Evolutionary conservation across 2,888 invertebrate species (phyloP), one percentile per base, ranked within the genome.

Genomic region (Athripsodes cinereus): DNA sequence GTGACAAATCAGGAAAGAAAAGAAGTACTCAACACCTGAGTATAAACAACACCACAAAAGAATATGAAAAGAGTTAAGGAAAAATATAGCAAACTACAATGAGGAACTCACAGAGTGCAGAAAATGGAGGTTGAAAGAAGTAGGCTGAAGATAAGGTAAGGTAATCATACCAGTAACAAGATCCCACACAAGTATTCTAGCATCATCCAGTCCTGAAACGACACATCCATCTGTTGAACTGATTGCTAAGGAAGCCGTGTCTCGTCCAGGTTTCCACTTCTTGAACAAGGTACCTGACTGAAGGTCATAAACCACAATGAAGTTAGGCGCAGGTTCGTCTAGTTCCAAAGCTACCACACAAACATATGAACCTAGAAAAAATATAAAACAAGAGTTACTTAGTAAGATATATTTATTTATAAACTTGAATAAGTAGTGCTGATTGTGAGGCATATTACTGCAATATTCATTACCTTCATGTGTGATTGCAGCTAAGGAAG

Each of bases 281-380:
- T 92, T 92, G 76, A 93, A 93, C 65, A 93, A 72, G 0, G 92
- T 92, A 55, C 93, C 93, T 63, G 91, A 92, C 73, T 90, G 90
- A 50, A 94, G 80, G 76, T 94, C 93, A 72, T 93, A 93, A 51
- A 93, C 92, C 53, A 92, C 90, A 57, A 93, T 90, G 75, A 92
- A 93, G 78, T 92, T 92, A 0, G 92, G 90, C 60, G 86, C 84
- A 1, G 89, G 87, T 69, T 91, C 90, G 68, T 84, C 84, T 18
- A 78, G 68, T 51, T 79, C 79, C 0, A 78, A 70, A 1, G 77
- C 76, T 0, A 78, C 87, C 52, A 87, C 87, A 70, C 86, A 86
- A 0, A 87, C 87, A 70, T 87, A 87, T 16, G 85, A 86, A 1
- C 87, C 83, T 83, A 69, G 16, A 66, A 65, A 55, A 16, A 53